Base-by-base conservation (phyloP, 2,888 invertebrate species). In the Latrodectus hesperus region DNA sequence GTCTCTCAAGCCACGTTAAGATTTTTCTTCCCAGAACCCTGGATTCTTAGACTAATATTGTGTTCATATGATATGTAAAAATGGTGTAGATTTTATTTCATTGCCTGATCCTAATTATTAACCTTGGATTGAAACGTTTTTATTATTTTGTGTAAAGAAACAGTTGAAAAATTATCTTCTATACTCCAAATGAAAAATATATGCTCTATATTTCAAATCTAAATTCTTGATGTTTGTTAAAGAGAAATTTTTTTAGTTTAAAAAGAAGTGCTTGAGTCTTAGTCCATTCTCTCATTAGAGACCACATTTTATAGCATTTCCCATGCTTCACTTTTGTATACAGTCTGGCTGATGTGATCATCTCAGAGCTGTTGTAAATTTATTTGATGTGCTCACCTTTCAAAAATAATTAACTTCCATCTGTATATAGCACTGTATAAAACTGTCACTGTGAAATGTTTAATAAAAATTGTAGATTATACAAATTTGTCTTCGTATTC, bases 381-480 rank as follows among this genome's bases (percentile, higher is more conserved):
- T 74, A 82, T 82, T 88, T 76, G 84, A 85, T 84, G 88, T 88
- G 84, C 84, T 88, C 88, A 84, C 84, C 64, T 84, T 79, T 81
- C 80, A 88, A 77, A 85, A 88, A 53, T 81, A 73, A 88, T 88
- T 88, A 80, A 87, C 89, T 89, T 89, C 86, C 89, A 87, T 86
- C 77, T 89, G 89, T 89, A 89, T 64, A 89, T 89, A 89, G 89
- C 86, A 89, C 87, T 89, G 89, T 89, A 89, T 84, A 89, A 89
- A 88, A 87, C 71, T 77, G 88, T 88, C 88, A 84, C 84, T 85
- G 82, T 88, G 81, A 84, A 88, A 84, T 88, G 88, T 88, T 88
- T 84, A 88, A 88, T 85, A 81, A 88, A 68, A 88, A 88, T 74
- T 88, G 88, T 88, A 88, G 88, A 88, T 83, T 88, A 80, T 88